phyloP scores from a whole-genome alignment of 2,888 invertebrate genomes.

The Drosophila demipolita region DNA sequence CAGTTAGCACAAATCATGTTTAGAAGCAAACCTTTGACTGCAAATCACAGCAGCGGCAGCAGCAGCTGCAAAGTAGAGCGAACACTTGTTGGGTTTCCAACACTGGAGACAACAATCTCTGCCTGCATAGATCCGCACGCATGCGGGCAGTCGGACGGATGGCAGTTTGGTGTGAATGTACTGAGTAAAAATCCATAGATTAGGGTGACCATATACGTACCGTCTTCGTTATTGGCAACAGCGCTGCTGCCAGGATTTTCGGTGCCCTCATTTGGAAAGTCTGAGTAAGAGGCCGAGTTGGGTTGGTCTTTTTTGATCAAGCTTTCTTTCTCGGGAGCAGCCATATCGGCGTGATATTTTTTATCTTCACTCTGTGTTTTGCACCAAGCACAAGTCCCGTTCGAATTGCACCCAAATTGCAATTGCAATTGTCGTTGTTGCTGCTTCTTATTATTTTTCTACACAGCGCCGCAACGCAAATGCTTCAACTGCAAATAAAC shows the following conservation, averaged over 20 bases:
- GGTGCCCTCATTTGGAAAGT: slow-evolving; percentile 64
- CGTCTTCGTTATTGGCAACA: slow-evolving; percentile 64
- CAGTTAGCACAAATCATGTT: slow-evolving; percentile 47
- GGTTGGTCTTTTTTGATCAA: slow-evolving; percentile 80
- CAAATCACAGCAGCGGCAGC: slow-evolving; percentile 58
- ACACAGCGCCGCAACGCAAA: slow-evolving; percentile 67
- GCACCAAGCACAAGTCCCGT: slow-evolving; percentile 47
- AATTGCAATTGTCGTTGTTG: slow-evolving; percentile 46
- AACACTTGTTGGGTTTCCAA: slow-evolving; percentile 81
- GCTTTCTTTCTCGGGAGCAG: slow-evolving; percentile 84
- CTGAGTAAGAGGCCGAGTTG: slow-evolving; percentile 70
- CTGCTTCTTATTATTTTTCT: slow-evolving; percentile 19
- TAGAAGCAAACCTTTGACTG: slow-evolving; percentile 41
- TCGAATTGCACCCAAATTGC: slow-evolving; percentile 54
- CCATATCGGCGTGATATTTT: slow-evolving; percentile 66
- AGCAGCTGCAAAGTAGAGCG: slow-evolving; percentile 55
- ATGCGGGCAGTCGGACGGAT: slow-evolving; percentile 13
- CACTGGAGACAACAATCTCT: slow-evolving; percentile 41
- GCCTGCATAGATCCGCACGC: slow-evolving; percentile 48
- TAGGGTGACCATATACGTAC: slow-evolving; percentile 52
- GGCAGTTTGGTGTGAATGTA: slow-evolving; percentile 51
- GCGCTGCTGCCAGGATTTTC: slow-evolving; percentile 66
- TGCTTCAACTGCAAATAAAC: slow-evolving; percentile 63
- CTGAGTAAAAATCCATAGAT: slow-evolving; percentile 27
- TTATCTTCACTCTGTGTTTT: slow-evolving; percentile 16